Conservation (phyloP, 2,888 invertebrate genomes). For the Meganola albula region DNA sequence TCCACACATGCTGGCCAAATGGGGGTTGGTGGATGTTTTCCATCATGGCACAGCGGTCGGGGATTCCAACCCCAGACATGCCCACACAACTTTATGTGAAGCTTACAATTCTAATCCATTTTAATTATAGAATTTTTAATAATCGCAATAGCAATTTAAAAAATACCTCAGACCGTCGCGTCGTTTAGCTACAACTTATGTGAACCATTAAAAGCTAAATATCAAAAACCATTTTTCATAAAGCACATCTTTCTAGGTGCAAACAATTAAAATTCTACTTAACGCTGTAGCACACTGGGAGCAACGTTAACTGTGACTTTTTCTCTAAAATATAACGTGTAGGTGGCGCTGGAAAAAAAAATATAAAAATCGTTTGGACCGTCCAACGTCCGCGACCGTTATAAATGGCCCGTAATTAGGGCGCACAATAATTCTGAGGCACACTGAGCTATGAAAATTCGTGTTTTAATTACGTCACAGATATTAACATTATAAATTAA, state of each 20-base stretch:
- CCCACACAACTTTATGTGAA: no score
- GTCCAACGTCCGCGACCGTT: conserved; percentile 55
- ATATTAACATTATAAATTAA: conserved; percentile 1
- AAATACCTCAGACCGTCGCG: no score
- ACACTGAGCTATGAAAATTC: conserved; percentile 29
- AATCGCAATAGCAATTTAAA: no score
- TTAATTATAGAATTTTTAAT: no score
- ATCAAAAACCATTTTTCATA: no score
- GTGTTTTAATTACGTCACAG: conserved; percentile 11
- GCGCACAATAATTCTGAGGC: conserved; percentile 40
- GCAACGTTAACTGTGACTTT: conserved; percentile 35
- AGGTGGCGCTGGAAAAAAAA: conserved; percentile 45
- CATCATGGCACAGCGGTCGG: no score
- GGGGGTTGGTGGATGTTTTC: no score
- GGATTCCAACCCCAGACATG: no score
- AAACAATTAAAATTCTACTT: conserved; percentile 32
- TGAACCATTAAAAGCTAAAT: no score
- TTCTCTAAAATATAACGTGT: conserved; percentile 54
- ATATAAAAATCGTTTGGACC: conserved; percentile 61
- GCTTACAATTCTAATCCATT: no score
- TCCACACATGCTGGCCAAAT: no score
- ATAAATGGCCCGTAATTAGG: conserved; percentile 72
- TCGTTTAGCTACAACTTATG: no score
- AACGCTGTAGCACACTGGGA: conserved; percentile 25
- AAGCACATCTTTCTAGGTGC: conserved; percentile 3